These are phyloP conservation scores for Coleophora deauratella DNA, from an alignment of 2,888 invertebrate genomes.

Conservation along the genomic window DNA sequence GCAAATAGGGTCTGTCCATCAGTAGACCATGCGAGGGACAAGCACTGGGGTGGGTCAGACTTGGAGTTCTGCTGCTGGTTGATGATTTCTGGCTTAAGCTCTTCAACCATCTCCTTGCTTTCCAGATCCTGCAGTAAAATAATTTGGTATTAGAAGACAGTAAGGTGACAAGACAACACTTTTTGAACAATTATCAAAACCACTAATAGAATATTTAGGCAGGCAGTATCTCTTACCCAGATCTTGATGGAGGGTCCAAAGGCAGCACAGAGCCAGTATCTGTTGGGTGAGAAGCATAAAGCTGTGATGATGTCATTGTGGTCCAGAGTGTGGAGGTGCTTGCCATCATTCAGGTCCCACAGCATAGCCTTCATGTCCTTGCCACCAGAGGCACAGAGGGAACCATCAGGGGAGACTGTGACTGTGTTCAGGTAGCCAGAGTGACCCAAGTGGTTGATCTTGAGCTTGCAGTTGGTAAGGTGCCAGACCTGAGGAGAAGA, in stretches of 20 bases:
- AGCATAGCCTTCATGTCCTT: slow-evolving; percentile 99
- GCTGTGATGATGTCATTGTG: slow-evolving; percentile 99
- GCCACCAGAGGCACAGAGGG: slow-evolving; percentile 99
- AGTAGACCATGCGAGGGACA: slow-evolving; percentile 98
- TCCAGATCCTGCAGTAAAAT: slow-evolving; percentile 86
- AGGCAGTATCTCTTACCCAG: slow-evolving; percentile 78
- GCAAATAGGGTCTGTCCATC: slow-evolving; percentile 99
- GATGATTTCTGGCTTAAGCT: slow-evolving; percentile 96
- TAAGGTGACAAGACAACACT: neutral
- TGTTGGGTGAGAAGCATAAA: slow-evolving; percentile 98
- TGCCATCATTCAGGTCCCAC: slow-evolving; percentile 99
- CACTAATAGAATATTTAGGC: too few relatives aligned
- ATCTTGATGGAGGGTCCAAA: slow-evolving; percentile 99
- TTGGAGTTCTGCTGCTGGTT: slow-evolving; percentile 81
- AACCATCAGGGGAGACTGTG: slow-evolving; percentile 99
- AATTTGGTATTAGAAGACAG: slow-evolving; percentile 2
- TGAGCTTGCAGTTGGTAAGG: slow-evolving; percentile 97
- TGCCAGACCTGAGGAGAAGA: slow-evolving; percentile 88
- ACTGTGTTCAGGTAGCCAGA: slow-evolving; percentile 98
- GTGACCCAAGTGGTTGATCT: slow-evolving; percentile 98
- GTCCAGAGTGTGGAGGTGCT: slow-evolving; percentile 98
- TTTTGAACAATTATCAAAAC: too few relatives aligned
- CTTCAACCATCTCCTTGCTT: slow-evolving; percentile 99
- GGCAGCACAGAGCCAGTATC: slow-evolving; percentile 99
- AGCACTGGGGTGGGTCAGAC: slow-evolving; percentile 95